Evolutionary conservation across 2,113 vertebrate genomes (phyloP).

Genomic region (Indicator indicator): DNA sequence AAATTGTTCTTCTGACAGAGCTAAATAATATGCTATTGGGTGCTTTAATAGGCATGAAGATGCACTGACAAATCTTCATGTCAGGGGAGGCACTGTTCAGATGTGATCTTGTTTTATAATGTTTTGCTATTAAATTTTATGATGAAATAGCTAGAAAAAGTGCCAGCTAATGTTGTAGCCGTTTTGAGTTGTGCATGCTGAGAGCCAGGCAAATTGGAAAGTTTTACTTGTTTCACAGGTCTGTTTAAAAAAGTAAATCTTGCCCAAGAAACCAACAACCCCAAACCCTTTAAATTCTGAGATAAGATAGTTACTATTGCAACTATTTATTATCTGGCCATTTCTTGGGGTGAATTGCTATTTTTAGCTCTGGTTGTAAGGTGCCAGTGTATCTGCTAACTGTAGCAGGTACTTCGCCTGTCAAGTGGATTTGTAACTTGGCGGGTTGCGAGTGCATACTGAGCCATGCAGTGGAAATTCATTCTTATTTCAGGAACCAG

Average conservation of each 20-base stretch:
- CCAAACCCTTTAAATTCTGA: background rate
- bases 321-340: background rate
- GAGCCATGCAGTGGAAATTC: background rate
- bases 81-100: background rate
- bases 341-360: background rate
- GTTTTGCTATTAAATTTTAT: background rate
- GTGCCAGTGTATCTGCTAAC: too few relatives aligned
- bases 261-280: background rate
- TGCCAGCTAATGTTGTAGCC: background rate
- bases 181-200: background rate
- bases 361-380: background rate
- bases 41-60: background rate
- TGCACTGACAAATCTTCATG: background rate
- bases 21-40: background rate
- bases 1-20: slow-evolving; percentile 28
- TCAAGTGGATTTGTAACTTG: background rate
- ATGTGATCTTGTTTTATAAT: background rate
- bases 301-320: background rate
- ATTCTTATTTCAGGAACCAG: background rate
- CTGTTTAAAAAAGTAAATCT: background rate
- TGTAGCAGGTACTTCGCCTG: background rate
- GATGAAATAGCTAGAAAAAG: background rate
- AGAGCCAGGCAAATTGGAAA: background rate
- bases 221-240: background rate
- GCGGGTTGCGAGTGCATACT: fast-evolving